Conservation (phyloP, 2,888 invertebrate genomes). For the Cyrtodaria siliqua region DNA sequence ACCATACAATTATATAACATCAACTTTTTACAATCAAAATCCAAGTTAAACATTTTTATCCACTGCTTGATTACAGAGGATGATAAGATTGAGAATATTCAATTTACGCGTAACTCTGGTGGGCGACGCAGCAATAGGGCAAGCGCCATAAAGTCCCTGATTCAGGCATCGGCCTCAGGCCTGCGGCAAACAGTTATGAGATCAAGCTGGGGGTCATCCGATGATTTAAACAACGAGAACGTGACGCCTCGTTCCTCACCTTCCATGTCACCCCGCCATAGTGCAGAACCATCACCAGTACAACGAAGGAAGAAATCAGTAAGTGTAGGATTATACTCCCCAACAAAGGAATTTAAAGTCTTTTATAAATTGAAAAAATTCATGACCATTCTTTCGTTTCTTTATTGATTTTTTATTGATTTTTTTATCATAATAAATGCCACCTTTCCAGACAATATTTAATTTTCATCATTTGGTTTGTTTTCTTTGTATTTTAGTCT, state of each 20-base stretch:
- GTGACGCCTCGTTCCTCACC: constrained; percentile 52
- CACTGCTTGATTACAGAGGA: constrained; percentile 21
- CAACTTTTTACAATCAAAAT: too few relatives aligned
- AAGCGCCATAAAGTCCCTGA: constrained; percentile 73
- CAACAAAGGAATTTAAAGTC: too few relatives aligned
- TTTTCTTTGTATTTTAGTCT: neutral
- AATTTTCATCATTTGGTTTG: neutral
- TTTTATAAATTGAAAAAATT: too few relatives aligned
- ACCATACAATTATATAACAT: too few relatives aligned
- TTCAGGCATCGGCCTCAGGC: constrained; percentile 70
- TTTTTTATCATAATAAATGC: too few relatives aligned
- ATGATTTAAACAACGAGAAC: constrained; percentile 56
- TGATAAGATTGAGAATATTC: constrained; percentile 28
- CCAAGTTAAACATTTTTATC: too few relatives aligned
- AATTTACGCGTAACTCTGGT: constrained; percentile 50
- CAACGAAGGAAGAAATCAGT: constrained; percentile 51
- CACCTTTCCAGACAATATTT: too few relatives aligned
- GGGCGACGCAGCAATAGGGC: constrained; percentile 73
- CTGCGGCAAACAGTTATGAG: constrained; percentile 68
- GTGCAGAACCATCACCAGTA: constrained; percentile 69
- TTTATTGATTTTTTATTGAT: too few relatives aligned
- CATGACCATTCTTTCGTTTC: too few relatives aligned
- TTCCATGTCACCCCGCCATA: constrained; percentile 65
- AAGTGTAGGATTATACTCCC: constrained; percentile 20
- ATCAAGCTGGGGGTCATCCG: constrained; percentile 72